Evolutionary conservation across 2,888 invertebrate species (phyloP).

Genomic region (Heliconius aoede): DNA sequence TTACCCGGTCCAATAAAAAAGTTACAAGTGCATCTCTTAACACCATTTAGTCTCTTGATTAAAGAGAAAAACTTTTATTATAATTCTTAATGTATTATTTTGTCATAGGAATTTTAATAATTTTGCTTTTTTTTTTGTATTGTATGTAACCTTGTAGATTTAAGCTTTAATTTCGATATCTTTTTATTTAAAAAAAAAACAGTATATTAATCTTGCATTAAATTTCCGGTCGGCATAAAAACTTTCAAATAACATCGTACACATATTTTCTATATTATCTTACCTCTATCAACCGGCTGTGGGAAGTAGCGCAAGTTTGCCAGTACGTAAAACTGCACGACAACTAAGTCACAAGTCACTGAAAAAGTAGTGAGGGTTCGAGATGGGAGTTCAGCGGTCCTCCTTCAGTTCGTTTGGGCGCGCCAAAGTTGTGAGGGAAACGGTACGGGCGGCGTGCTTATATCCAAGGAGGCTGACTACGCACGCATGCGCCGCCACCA

Average conservation of each 20-base stretch:
- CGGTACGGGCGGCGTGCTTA: conserved; percentile 72
- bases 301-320: conserved; percentile 11
- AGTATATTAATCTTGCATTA: not conserved
- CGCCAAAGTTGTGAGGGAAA: conserved; percentile 79
- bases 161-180: not conserved
- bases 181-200: not conserved
- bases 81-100: not conserved
- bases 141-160: not conserved
- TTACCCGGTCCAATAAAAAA: not conserved
- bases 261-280: conserved; percentile 1
- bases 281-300: conserved; percentile 14
- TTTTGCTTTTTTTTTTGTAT: too few relatives aligned
- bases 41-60: not conserved
- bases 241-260: conserved; percentile 16
- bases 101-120: not conserved
- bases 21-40: not conserved
- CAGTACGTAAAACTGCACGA: conserved; percentile 27
- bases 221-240: not conserved
- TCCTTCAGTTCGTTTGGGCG: conserved; percentile 67
- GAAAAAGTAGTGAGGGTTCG: conserved; percentile 26
- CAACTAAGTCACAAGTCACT: conserved; percentile 36
- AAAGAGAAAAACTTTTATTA: not conserved
- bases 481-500: conserved; percentile 63
- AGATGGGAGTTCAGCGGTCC: conserved; percentile 44
- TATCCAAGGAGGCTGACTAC: conserved; percentile 64